These are phyloP conservation scores for Schizotus pectinicornis DNA, from an alignment of 2,888 invertebrate species.

Conservation along the genomic window DNA sequence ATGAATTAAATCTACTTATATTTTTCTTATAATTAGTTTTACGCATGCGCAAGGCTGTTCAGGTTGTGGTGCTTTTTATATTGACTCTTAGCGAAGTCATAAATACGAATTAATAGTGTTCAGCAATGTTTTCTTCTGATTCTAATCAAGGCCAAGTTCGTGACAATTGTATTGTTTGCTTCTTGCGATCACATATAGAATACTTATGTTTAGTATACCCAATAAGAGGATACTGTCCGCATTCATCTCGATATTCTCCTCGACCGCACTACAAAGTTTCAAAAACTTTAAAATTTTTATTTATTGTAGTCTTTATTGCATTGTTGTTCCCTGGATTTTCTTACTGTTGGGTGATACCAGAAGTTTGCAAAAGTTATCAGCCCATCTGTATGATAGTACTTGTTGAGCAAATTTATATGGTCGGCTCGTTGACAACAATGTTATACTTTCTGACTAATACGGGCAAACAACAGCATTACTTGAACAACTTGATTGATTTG, in stretches of 20 bases:
- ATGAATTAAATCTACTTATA: no score
- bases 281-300: neutral
- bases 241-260: neutral
- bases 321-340: neutral
- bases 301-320: neutral
- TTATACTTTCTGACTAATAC: neutral
- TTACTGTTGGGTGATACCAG: neutral
- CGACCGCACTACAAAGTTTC: neutral
- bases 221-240: neutral
- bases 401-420: no score
- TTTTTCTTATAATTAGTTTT: neutral
- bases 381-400: neutral
- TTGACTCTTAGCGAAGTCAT: no score
- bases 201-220: neutral
- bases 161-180: neutral
- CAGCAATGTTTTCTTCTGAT: no score
- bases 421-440: neutral
- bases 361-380: neutral
- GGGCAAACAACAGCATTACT: neutral
- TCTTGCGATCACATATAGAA: neutral
- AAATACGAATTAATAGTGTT: no score
- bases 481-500: neutral
- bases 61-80: no score
- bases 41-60: no score
- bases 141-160: no score